These are phyloP conservation scores for Drosophila carrolli DNA, from an alignment of 1,140 invertebrate species.

Conservation along the genomic window DNA sequence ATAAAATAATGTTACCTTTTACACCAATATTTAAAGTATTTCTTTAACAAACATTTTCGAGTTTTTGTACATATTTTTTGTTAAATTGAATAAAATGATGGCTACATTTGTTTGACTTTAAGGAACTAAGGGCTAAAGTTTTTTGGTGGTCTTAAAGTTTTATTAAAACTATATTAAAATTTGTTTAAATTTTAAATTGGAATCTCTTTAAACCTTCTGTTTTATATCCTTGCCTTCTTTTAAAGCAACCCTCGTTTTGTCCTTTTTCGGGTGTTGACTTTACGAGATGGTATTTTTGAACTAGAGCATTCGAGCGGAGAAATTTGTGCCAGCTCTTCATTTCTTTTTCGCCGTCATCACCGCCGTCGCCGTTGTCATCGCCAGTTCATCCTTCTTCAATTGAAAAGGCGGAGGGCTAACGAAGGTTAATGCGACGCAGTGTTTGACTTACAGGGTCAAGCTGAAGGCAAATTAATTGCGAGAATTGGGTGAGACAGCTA, in stretches of 20 bases:
- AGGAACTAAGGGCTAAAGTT: no score
- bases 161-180: no score
- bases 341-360: conserved; percentile 5
- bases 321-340: conserved; percentile 18
- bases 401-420: conserved; percentile 66
- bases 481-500: conserved; percentile 54
- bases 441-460: conserved; percentile 78
- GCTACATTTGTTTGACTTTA: no score
- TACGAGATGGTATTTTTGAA: conserved; percentile 43
- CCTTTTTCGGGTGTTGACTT: conserved; percentile 32
- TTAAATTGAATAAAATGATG: no score
- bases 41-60: no score
- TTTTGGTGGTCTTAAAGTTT: no score
- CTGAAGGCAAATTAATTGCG: conserved; percentile 77
- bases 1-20: no score
- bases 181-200: no score
- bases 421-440: conserved; percentile 80
- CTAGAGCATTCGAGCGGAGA: conserved; percentile 38
- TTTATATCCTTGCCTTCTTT: no score
- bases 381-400: conserved; percentile 43
- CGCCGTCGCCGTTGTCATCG: conserved; percentile 3
- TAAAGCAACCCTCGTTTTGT: neutral
- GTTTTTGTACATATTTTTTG: no score
- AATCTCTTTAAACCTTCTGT: no score
- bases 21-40: no score